phyloP scores from a whole-genome alignment of 2,113 vertebrate genomes.

The Myanophis thanlyinensis region DNA sequence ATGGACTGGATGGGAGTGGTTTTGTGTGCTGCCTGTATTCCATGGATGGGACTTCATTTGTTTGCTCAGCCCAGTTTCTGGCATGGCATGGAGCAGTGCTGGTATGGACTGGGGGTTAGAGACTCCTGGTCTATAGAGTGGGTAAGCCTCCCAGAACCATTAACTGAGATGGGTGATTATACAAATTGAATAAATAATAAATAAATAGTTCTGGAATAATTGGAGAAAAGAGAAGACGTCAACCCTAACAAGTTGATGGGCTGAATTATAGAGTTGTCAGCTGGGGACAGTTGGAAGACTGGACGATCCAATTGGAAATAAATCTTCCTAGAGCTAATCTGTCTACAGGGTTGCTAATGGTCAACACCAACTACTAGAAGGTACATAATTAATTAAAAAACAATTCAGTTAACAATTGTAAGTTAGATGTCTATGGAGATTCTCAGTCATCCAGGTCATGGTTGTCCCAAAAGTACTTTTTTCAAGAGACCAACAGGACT shows the following conservation, averaged over 20 bases:
- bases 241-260: neutral
- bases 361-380: neutral
- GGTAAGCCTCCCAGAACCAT: neutral
- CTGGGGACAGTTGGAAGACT: neutral
- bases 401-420: neutral
- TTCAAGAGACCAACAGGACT: no score
- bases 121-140: neutral
- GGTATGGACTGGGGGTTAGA: no score
- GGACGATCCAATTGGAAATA: neutral
- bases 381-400: neutral
- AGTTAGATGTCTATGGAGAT: no score
- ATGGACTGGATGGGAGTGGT: fast-evolving
- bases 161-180: neutral
- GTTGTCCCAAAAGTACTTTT: no score
- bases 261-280: neutral
- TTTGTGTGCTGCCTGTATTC: no score
- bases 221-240: neutral
- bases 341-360: neutral
- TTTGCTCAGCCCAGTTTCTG: no score
- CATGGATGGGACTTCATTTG: no score
- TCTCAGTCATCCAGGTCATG: no score
- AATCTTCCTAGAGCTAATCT: neutral
- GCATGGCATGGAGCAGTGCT: no score
- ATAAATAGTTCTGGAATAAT: neutral
- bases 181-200: neutral